Evolutionary conservation across 2,888 invertebrate species (phyloP), one percentile per base, ranked within the genome.

Genomic region (Bugula neritina): DNA sequence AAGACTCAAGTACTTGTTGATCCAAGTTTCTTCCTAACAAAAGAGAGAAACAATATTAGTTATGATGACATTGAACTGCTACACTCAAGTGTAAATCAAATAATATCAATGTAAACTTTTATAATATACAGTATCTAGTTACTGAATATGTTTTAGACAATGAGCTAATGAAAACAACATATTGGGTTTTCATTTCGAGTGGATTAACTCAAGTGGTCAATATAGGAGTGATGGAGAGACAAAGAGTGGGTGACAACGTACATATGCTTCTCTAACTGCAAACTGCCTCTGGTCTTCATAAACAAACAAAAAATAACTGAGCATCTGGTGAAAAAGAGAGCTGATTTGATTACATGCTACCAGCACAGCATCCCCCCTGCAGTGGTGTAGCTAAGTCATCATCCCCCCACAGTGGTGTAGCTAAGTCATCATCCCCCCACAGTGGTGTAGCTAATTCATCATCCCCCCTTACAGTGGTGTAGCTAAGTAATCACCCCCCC

Each of bases 261-360:
- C 63, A 63, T 63, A 63, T 63, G 63, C 3, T 63, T 63, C 31
- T 27, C 63, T 10, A 25, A 29, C n/a, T 2, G 5, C 27, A 31
- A 13, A 25, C 31, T 10, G 63, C 63, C 63, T 31, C 25, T 25
- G 63, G 63, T 25, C 63, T 63, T 27, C 3, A 34, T 63, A 63
- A 63, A 63, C 63, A 63, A 63, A 63, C 63, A 63, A 63, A 63
- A 63, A 63, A 63, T 63, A 63, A 63, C 63, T 27, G 21, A 63
- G 34, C 63, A 63, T 63, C 63, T 63, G 63, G 63, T 34, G 5
- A 13, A 31, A 63, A 25, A n/a, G 13, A 43, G 43, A n/a, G 31
- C 31, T 63, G 27, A 63, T 63, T 63, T 13, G 34, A 63, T 34
- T 63, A 63, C 31, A 5, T 34, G 10, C 3, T 21, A n/a, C n/a